Percentiles rank a stretch among this genome's conserved stretches.
phyloP scores from a whole-genome alignment of 2,113 vertebrate species.

The Tachuris rubrigastra region DNA sequence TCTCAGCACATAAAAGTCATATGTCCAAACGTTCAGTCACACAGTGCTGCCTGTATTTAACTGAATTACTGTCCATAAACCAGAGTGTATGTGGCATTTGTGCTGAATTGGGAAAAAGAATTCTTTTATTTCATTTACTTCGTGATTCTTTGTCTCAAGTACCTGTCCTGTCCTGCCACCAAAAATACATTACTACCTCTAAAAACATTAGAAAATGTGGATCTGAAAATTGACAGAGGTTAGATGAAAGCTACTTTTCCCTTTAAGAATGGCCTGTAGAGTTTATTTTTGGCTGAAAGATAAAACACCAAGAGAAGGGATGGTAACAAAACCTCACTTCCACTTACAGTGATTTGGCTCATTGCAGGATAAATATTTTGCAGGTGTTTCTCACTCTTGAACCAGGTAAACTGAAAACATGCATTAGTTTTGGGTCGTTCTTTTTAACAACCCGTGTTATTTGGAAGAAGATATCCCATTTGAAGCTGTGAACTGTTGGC shows the following conservation, averaged over 20 bases:
- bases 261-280: not conserved
- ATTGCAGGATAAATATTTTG: not conserved
- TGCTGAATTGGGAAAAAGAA: not conserved
- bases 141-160: not conserved
- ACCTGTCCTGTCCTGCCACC: not conserved
- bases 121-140: not conserved
- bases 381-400: conserved; percentile 12
- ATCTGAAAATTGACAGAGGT: not conserved
- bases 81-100: rapidly evolving
- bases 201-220: not conserved
- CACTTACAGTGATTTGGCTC: not conserved
- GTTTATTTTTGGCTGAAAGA: conserved; percentile 16
- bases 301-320: conserved; percentile 7
- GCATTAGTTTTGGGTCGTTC: not conserved
- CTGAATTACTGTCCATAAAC: not conserved
- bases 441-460: not conserved
- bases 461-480: not conserved
- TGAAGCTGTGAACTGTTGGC: not conserved
- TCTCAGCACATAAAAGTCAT: not conserved
- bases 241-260: not conserved
- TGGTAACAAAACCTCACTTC: not conserved
- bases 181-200: not conserved
- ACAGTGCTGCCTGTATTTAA: not conserved
- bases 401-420: not conserved
- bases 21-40: not conserved